These are phyloP conservation scores for Leucophora obtusa DNA, from an alignment of 2,888 invertebrate species.

Conservation along the genomic window DNA sequence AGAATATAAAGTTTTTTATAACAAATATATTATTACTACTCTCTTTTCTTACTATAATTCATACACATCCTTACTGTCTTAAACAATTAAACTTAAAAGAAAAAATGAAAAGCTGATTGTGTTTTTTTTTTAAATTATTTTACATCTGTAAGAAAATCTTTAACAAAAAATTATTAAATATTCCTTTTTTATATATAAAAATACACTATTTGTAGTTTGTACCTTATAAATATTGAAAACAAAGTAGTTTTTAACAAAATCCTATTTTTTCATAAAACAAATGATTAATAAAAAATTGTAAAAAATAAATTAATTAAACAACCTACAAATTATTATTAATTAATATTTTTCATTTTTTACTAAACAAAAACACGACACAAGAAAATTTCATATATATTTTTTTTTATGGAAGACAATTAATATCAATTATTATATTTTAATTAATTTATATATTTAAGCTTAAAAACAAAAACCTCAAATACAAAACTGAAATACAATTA, in stretches of 20 bases:
- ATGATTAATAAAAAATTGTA: not conserved
- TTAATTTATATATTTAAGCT: slow-evolving; percentile 43
- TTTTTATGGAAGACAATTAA: slow-evolving; percentile 54
- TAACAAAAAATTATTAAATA: slow-evolving; percentile 22
- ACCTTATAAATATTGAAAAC: slow-evolving; percentile 44
- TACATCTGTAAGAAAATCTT: not conserved
- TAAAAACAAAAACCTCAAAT: slow-evolving; percentile 61
- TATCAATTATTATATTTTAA: slow-evolving; percentile 20
- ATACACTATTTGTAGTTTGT: slow-evolving; percentile 62
- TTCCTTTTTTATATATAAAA: slow-evolving; percentile 33
- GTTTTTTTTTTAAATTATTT: slow-evolving; percentile 19
- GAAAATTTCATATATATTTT: slow-evolving; percentile 10
- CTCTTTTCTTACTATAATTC: slow-evolving; percentile 4
- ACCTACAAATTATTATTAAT: slow-evolving; percentile 17
- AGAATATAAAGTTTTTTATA: slow-evolving; percentile 34
- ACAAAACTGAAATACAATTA: slow-evolving; percentile 51
- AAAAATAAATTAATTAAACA: not conserved
- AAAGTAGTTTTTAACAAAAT: slow-evolving; percentile 58
- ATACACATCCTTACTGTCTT: not conserved
- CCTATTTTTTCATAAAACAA: slow-evolving; percentile 53
- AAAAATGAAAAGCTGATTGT: slow-evolving; percentile 13
- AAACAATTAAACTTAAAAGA: not conserved
- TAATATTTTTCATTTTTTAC: not conserved
- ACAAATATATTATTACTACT: slow-evolving; percentile 30
- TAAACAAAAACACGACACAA: not conserved